Base-by-base conservation (phyloP, 1,140 invertebrate species). In the Brachionus manjavacas region DNA sequence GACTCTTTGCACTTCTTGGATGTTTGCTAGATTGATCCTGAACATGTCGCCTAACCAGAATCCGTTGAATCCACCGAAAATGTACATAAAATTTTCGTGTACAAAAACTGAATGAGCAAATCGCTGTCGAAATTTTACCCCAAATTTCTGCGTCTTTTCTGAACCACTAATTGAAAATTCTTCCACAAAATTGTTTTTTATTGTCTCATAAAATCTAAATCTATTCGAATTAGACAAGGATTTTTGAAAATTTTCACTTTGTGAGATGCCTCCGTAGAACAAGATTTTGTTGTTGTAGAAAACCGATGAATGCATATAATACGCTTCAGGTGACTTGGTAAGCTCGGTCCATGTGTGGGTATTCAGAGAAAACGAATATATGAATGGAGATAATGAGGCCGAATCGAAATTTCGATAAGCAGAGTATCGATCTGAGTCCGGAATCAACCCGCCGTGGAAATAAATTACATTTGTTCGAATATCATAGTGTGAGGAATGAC, bases 31-130 rank as follows among this genome's bases (percentile, higher is more conserved):
- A 39, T 81, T 46, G 16, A 81, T 68, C 35, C 14, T 68, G 20
- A 68, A 64, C 52, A 81, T 43, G 41, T 81, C 79, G 8, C 35
- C 41, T 35, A 81, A 16, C 39, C 20, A 81, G 41, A 64, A 68
- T 8, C 52, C 52, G 28, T 81, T 81, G 25, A 81, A 81, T 14
- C 79, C 79, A 81, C 49, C 79, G 35, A 81, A 81, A 14, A 81
- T 60, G 52, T 81, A 64, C 43, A 76, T 49, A 28, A 23, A 49
- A 76, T 76, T 76, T 25, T 76, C 12, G 25, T 76, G 46, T 6
- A 76, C n/a, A 25, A 76, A 49, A 49, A 9, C 25, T 3, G 41
- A 49, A 49, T 76, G 72, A 4, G 41, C 72, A 76, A 35, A 76
- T 4, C 72, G 16, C 11, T 76, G 72, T 23, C 72, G 41, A 46